A percentile compares a stretch with the other conserved stretches of the same genome.
Evolutionary conservation across 1,140 invertebrate genomes (phyloP).

Genomic region (Lerema accius): DNA sequence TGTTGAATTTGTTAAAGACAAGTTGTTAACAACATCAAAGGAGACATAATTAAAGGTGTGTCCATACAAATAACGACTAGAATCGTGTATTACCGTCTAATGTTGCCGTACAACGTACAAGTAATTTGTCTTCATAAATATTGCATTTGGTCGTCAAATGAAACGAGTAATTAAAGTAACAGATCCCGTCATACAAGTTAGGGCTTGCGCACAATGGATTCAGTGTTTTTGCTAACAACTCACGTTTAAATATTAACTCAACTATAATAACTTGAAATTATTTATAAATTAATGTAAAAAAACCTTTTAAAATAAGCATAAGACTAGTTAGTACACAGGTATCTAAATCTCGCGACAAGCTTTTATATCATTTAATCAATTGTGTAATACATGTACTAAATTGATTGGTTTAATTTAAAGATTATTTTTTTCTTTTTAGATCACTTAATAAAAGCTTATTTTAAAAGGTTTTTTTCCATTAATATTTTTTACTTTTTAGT

Average conservation of each 20-base stretch:
- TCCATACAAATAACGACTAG: slow-evolving; percentile 17
- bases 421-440: too few species aligned
- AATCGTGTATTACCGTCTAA: slow-evolving; percentile 17
- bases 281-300: too few species aligned
- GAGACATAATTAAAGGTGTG: slow-evolving; percentile 23
- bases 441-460: too few species aligned
- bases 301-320: too few species aligned
- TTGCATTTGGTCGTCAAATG: slow-evolving; percentile 20
- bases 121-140: slow-evolving; percentile 33
- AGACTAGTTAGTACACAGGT: too few species aligned
- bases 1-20: slow-evolving; percentile 18
- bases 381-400: too few species aligned
- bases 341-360: too few species aligned
- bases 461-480: too few species aligned
- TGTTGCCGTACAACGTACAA: slow-evolving; percentile 9
- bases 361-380: too few species aligned
- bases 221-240: not conserved
- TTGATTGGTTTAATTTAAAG: too few species aligned
- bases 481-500: too few species aligned
- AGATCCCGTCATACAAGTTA: not conserved
- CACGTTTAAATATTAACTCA: not conserved
- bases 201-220: not conserved
- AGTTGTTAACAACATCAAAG: slow-evolving; percentile 11
- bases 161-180: slow-evolving; percentile 23
- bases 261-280: too few species aligned